These are phyloP conservation scores for Abrostola triplasia DNA, from an alignment of 2,888 invertebrate genomes.

Conservation along the genomic window DNA sequence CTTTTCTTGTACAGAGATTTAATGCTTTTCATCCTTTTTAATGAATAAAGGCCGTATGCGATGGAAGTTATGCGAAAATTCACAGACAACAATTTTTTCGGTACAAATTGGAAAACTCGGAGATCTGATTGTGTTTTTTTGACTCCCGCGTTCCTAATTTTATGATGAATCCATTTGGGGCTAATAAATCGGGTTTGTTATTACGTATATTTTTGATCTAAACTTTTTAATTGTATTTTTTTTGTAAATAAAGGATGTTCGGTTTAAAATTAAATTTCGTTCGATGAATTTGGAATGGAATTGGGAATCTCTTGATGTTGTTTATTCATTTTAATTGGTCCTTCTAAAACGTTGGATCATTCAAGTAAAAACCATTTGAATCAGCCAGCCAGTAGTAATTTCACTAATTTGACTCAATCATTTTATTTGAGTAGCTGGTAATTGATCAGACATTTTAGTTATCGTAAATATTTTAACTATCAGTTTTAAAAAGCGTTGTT, in stretches of 20 bases:
- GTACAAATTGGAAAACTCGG: constrained; percentile 58
- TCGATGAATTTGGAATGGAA: constrained; percentile 8
- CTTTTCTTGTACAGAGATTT: constrained; percentile 22
- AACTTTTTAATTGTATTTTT: constrained; percentile 53
- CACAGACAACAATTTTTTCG: constrained; percentile 42
- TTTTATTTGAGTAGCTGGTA: too few species aligned
- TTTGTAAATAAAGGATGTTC: constrained; percentile 27
- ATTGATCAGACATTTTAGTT: too few species aligned
- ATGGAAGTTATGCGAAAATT: constrained; percentile 46
- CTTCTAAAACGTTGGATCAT: constrained; percentile 8
- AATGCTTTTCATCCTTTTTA: constrained; percentile 41
- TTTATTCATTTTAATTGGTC: constrained; percentile 7
- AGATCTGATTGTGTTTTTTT: constrained; percentile 57
- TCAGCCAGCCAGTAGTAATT: background rate
- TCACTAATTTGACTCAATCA: too few species aligned
- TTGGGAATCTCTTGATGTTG: constrained; percentile 16
- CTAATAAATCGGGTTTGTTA: constrained; percentile 61
- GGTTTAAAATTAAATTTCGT: constrained; percentile 19
- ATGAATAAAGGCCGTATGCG: constrained; percentile 26
- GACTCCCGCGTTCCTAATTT: constrained; percentile 55
- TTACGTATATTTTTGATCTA: constrained; percentile 49
- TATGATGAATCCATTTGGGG: constrained; percentile 59
- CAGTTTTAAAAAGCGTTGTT: too few species aligned
- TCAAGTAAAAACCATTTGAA: background rate
- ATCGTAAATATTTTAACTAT: too few species aligned